These are phyloP conservation scores for Euglossa dilemma DNA, from an alignment of 1,140 invertebrate species.

Conservation along the genomic window DNA sequence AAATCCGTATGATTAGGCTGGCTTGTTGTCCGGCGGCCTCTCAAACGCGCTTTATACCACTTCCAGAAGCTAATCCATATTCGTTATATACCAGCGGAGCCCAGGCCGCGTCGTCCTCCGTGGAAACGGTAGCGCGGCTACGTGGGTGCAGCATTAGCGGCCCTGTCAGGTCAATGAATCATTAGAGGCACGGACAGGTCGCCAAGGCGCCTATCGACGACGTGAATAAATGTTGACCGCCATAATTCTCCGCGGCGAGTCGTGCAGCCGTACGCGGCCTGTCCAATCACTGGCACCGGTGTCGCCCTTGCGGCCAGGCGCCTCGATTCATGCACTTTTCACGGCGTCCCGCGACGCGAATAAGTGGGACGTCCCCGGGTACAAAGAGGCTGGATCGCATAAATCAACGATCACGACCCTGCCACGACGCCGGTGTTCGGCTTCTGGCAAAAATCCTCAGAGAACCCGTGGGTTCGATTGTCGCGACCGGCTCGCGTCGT, in stretches of 20 bases:
- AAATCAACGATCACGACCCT: conserved; percentile 56
- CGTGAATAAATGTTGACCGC: conserved; percentile 69
- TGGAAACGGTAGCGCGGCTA: conserved; percentile 63
- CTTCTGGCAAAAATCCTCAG: conserved; percentile 3
- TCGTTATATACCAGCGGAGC: conserved; percentile 13
- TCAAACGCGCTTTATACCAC: conserved; percentile 21
- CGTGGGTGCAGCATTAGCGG: conserved; percentile 69
- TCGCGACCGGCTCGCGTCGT: neutral
- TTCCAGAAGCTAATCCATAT: conserved; percentile 39
- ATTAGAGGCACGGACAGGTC: conserved; percentile 68
- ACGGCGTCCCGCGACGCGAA: conserved; percentile 32
- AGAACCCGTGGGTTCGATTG: conserved; percentile 3
- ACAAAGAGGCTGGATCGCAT: conserved; percentile 50
- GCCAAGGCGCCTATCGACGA: conserved; percentile 68
- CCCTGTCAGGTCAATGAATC: conserved; percentile 70
- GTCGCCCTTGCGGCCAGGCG: conserved; percentile 47
- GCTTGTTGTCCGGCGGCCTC: conserved; percentile 30
- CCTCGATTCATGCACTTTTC: conserved; percentile 61
- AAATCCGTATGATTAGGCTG: conserved; percentile 42
- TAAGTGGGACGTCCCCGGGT: conserved; percentile 58
- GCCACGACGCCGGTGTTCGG: conserved; percentile 1
- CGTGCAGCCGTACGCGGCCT: conserved; percentile 28
- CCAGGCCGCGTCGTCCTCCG: conserved; percentile 43
- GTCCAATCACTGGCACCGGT: conserved; percentile 44
- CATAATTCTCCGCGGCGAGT: conserved; percentile 66